Conservation (phyloP, 2,113 vertebrate genomes). For the Limanda limanda region DNA sequence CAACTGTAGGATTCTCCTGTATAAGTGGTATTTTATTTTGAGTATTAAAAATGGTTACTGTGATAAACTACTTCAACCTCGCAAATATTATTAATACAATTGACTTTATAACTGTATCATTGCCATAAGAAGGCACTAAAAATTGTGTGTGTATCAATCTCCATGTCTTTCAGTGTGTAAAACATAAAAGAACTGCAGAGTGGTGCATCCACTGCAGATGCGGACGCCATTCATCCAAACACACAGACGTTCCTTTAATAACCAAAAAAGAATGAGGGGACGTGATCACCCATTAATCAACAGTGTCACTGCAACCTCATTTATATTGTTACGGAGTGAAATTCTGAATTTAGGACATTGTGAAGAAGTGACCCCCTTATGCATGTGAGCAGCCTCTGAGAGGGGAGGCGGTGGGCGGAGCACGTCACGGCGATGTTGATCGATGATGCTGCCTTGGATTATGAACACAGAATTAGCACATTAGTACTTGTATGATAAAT, state of each 20-base stretch:
- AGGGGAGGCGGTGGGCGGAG: conserved; percentile 42
- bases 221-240: conserved; percentile 59
- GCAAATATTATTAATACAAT: too few relatives aligned
- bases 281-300: conserved; percentile 89
- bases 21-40: neutral
- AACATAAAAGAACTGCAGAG: conserved; percentile 45
- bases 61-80: neutral
- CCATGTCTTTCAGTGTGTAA: conserved; percentile 20
- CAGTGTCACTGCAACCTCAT: conserved; percentile 90
- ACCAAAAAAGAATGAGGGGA: conserved; percentile 55
- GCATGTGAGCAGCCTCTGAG: conserved; percentile 84
- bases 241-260: conserved; percentile 63
- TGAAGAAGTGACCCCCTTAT: conserved; percentile 90
- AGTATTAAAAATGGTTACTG: too few relatives aligned
- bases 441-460: conserved; percentile 88
- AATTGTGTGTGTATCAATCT: neutral
- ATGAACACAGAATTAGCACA: conserved; percentile 89
- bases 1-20: neutral
- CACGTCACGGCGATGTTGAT: conserved; percentile 93
- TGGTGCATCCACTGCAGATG: conserved; percentile 37
- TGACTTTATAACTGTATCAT: neutral
- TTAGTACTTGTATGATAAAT: conserved; percentile 88
- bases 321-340: conserved; percentile 90
- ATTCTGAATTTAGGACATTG: conserved; percentile 91
- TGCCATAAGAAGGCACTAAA: neutral